phyloP scores from a whole-genome alignment of 2,888 invertebrate species.

The Aplocera efformata region DNA sequence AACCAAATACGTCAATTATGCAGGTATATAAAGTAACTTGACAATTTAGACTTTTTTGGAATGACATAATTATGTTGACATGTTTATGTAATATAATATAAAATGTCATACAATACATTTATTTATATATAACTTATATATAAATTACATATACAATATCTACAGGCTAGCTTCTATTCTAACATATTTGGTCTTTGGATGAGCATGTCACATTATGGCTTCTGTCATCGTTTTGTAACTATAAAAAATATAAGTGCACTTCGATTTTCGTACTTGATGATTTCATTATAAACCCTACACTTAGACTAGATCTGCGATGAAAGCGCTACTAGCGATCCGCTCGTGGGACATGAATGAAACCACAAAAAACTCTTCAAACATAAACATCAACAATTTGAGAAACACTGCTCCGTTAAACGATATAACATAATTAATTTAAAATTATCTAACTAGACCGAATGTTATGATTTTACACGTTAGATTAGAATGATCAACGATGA shows the following conservation, averaged over 20 bases:
- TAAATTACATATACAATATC: constrained; percentile 45
- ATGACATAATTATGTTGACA: constrained; percentile 53
- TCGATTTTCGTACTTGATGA: constrained; percentile 64
- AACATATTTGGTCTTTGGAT: constrained; percentile 79
- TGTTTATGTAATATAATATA: constrained; percentile 41
- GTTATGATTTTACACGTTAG: constrained; percentile 21
- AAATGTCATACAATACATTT: constrained; percentile 27
- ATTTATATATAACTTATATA: constrained; percentile 35
- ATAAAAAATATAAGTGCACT: constrained; percentile 77
- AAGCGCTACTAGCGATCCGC: constrained; percentile 49
- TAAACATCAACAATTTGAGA: constrained; percentile 63
- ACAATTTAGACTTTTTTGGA: constrained; percentile 47
- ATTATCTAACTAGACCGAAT: constrained; percentile 34
- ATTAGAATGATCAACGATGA: constrained; percentile 19
- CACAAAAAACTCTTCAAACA: constrained; percentile 55
- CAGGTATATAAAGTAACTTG: constrained; percentile 22
- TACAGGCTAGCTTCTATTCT: constrained; percentile 72
- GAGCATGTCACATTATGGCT: constrained; percentile 77
- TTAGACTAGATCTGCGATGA: constrained; percentile 70
- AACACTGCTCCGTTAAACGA: constrained; percentile 67
- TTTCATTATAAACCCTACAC: constrained; percentile 56
- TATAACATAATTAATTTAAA: constrained; percentile 37
- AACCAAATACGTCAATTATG: constrained; percentile 38
- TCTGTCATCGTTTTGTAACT: constrained; percentile 65
- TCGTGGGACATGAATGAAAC: constrained; percentile 53